A percentile compares a stretch with the other conserved stretches of the same genome.
Conservation (phyloP, 1,140 invertebrate genomes). For the Ephestia elutella region DNA sequence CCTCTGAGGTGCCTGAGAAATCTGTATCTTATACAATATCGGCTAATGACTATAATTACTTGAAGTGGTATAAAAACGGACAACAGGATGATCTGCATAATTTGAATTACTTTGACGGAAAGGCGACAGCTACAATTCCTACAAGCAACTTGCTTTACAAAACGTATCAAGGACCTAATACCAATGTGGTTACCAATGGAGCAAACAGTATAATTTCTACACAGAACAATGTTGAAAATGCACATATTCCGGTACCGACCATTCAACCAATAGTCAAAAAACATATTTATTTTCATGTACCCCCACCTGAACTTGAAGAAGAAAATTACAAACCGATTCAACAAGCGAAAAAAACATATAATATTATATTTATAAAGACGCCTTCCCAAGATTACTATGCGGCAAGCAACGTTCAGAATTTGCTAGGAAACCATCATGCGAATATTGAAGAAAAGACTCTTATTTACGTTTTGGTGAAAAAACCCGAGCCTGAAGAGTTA, state of each 20-base stretch:
- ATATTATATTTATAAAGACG: conserved; percentile 87
- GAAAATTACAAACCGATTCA: conserved; percentile 59
- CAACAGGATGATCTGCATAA: background rate
- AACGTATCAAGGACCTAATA: background rate
- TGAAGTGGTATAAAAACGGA: conserved; percentile 26
- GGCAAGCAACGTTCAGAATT: conserved; percentile 8
- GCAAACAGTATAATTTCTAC: background rate
- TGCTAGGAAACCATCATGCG: conserved; percentile 14
- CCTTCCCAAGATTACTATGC: conserved; percentile 26
- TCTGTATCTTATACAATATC: conserved; percentile 21
- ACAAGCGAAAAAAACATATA: conserved; percentile 87
- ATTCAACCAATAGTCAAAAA: conserved; percentile 83
- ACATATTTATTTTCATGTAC: conserved; percentile 89
- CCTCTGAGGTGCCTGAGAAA: conserved; percentile 13
- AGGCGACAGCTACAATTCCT: background rate
- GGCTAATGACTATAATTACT: conserved; percentile 23
- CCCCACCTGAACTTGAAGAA: conserved; percentile 85
- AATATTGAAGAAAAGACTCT: conserved; percentile 84
- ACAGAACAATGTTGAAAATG: background rate
- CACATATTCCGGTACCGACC: conserved; percentile 16
- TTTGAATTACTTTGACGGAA: background rate
- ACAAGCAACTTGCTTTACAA: background rate
- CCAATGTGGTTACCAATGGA: background rate
- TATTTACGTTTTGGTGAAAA: conserved; percentile 89
- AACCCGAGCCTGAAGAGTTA: conserved; percentile 82